Evolutionary conservation across 2,113 vertebrate species (phyloP).

Genomic region (Tiliqua scincoides): DNA sequence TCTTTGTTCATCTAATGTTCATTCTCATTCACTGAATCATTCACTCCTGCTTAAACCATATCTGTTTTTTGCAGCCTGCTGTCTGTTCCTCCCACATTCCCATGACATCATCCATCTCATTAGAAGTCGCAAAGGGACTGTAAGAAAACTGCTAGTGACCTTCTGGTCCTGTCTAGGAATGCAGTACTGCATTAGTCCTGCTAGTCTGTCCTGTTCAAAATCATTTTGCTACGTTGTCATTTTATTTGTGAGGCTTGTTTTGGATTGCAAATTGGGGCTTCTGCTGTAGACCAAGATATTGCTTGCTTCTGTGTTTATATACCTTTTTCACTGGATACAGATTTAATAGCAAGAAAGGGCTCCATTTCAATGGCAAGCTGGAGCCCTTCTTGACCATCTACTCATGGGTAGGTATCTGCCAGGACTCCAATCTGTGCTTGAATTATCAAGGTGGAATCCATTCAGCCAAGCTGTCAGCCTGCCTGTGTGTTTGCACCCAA

Average conservation of each 20-base stretch:
- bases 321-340: not conserved
- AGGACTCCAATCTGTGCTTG: not conserved
- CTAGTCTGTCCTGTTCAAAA: conserved; percentile 15
- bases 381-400: no score
- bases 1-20: not conserved
- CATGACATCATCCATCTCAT: conserved; percentile 34
- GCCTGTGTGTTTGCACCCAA: not conserved
- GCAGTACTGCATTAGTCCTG: not conserved
- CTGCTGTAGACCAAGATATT: not conserved
- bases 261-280: not conserved
- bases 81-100: conserved; percentile 21
- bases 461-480: not conserved
- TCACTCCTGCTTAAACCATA: conserved; percentile 21
- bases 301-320: not conserved
- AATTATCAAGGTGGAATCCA: not conserved
- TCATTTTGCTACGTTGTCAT: conserved; percentile 38
- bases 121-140: conserved; percentile 36
- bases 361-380: not conserved
- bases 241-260: not conserved
- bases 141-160: conserved; percentile 43
- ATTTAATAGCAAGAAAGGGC: not conserved
- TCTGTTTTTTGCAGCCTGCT: conserved; percentile 47
- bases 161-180: conserved; percentile 43
- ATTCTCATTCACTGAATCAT: not conserved
- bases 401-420: not conserved